These are phyloP conservation scores for Tineola bisselliella DNA, from an alignment of 2,888 invertebrate species.

Conservation along the genomic window DNA sequence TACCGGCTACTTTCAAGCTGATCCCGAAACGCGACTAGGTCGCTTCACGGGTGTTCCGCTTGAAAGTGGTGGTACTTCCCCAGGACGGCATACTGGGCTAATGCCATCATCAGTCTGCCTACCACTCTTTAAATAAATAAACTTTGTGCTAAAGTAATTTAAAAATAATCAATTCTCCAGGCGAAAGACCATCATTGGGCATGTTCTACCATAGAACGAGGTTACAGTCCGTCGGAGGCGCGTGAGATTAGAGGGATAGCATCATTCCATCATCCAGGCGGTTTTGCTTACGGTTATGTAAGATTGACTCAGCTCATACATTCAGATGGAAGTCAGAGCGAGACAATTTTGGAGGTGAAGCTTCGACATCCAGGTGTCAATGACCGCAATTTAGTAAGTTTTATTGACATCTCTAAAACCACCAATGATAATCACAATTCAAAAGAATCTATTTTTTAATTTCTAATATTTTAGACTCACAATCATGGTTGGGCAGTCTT, in stretches of 20 bases:
- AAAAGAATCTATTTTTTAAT: not conserved
- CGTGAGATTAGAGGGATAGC: slow-evolving; percentile 87
- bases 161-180: slow-evolving; percentile 24
- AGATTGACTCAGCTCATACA: slow-evolving; percentile 90
- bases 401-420: too few relatives aligned
- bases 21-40: too few relatives aligned
- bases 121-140: slow-evolving; percentile 13
- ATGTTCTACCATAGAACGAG: slow-evolving; percentile 85
- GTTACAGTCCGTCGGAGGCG: slow-evolving; percentile 88
- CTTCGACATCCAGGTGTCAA: slow-evolving; percentile 86
- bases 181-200: slow-evolving; percentile 76
- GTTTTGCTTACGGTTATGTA: slow-evolving; percentile 86
- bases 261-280: slow-evolving; percentile 89
- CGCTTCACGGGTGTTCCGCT: too few relatives aligned
- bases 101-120: too few relatives aligned
- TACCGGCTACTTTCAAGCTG: too few relatives aligned
- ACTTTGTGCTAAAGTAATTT: too few relatives aligned
- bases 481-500: slow-evolving; percentile 91
- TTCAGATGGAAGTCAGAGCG: slow-evolving; percentile 85
- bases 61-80: too few relatives aligned
- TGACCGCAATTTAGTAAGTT: slow-evolving; percentile 79
- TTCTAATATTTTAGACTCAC: slow-evolving; percentile 65
- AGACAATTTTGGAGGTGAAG: slow-evolving; percentile 90
- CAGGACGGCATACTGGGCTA: too few relatives aligned
- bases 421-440: too few relatives aligned